phyloP scores from a whole-genome alignment of 2,113 vertebrate species.

The Brienomyrus brachyistius region DNA sequence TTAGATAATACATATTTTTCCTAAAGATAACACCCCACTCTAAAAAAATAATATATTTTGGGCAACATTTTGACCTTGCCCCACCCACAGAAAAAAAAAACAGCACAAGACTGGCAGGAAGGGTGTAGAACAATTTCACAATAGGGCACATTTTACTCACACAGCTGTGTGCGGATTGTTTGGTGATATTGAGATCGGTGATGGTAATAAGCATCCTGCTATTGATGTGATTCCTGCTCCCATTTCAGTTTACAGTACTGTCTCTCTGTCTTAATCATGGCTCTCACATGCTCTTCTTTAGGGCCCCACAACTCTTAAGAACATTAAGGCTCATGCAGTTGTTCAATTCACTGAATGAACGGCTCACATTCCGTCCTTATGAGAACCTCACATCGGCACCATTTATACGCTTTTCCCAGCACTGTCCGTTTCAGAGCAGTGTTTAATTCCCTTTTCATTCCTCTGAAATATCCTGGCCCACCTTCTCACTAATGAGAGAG shows the following conservation, averaged over 20 bases:
- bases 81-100: background rate
- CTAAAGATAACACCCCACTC: constrained; percentile 38
- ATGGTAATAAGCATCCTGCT: background rate
- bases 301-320: background rate
- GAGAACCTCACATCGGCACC: background rate
- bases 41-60: background rate
- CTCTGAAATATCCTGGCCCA: background rate
- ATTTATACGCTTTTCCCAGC: background rate
- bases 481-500: background rate
- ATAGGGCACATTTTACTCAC: background rate
- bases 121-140: background rate
- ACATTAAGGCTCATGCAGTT: background rate
- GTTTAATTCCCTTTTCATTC: background rate
- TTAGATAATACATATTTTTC: constrained; percentile 63
- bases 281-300: background rate
- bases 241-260: background rate
- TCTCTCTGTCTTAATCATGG: background rate
- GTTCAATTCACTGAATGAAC: background rate
- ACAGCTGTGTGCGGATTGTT: background rate
- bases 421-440: background rate
- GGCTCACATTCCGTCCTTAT: background rate
- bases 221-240: background rate
- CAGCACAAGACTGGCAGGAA: background rate
- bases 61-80: background rate
- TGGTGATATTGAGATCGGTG: background rate